Evolutionary conservation across 2,797 vertebrate genomes (phyloP), one percentile per base, ranked within the genome.

Genomic region (Astyanax mexicanus): DNA sequence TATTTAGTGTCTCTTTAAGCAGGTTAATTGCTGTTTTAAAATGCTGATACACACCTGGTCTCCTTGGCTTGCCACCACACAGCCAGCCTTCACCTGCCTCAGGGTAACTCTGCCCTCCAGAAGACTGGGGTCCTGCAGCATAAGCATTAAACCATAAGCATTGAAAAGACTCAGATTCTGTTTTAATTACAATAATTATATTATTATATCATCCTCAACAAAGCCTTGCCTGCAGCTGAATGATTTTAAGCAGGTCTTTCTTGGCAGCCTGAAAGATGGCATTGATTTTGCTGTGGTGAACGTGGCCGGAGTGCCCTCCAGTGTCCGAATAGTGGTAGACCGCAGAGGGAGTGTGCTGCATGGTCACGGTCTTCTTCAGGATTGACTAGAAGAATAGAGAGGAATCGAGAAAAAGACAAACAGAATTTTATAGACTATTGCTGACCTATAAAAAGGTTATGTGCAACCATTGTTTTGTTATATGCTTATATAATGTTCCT

Each of bases 181-280:
- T 29, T 6, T 19, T n/a, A 54, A 27, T 86, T 91, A 91, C 72
- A 40, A 7, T 25, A 54, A n/a, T 42, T n/a, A 13, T 55, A 52
- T 66, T 15, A 57, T 61, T 42, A 57, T 60, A 54, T 35, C 29
- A 42, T 1, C 27, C 25, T n/a, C 3, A 66, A 51, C 17, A 37
- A 32, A 25, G 37, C 45, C 57, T 69, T 84, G 97, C 96, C 62
- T 97, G 88, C 40, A 98, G 90, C 51, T 96, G 94, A 88, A 98
- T 94, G 85, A 96, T 82, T 55, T 93, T 92, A 10, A 96, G 90
- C 68, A 98, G 90, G 83, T 98, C 96, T 84, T 93, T 96, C 83
- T 96, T 98, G 37, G 96, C 96, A 0, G 97, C 96, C 77, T 95
- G 94, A 5, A 98, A 92, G 54, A 98, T 91, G 70, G 92, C 87